These are phyloP conservation scores for Acronicta aceris DNA, from an alignment of 2,888 invertebrate genomes.

Conservation along the genomic window DNA sequence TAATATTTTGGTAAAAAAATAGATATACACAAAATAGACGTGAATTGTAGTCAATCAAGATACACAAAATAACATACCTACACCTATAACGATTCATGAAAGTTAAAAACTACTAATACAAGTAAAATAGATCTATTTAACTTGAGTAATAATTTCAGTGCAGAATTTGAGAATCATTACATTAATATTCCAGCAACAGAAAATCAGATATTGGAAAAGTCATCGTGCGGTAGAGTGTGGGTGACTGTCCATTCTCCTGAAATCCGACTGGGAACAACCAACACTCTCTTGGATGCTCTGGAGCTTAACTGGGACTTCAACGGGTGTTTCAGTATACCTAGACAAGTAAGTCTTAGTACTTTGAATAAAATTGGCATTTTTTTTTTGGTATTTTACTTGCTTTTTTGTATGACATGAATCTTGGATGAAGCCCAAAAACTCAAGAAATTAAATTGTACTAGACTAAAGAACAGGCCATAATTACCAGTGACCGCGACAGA, in stretches of 20 bases:
- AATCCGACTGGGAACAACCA: conserved; percentile 59
- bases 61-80: too few relatives aligned
- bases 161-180: background rate
- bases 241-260: conserved; percentile 83
- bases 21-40: too few relatives aligned
- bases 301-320: conserved; percentile 87
- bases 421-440: too few relatives aligned
- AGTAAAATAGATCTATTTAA: background rate
- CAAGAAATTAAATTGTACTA: too few relatives aligned
- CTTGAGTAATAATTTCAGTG: background rate
- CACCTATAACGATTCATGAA: too few relatives aligned
- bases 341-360: conserved; percentile 67
- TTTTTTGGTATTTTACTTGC: too few relatives aligned
- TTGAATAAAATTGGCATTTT: too few relatives aligned
- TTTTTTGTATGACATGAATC: background rate
- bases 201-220: conserved; percentile 73
- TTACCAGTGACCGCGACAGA: too few relatives aligned
- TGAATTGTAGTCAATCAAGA: too few relatives aligned
- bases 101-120: background rate
- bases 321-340: conserved; percentile 75
- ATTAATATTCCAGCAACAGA: conserved; percentile 61
- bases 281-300: conserved; percentile 74
- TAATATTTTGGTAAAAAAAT: too few relatives aligned
- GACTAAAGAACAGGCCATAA: too few relatives aligned
- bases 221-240: conserved; percentile 84